Percentiles rank a stretch among this genome's conserved stretches.
These are phyloP conservation scores for Armadillidium nasatum DNA, from an alignment of 1,140 invertebrate species.

Conservation along the genomic window DNA sequence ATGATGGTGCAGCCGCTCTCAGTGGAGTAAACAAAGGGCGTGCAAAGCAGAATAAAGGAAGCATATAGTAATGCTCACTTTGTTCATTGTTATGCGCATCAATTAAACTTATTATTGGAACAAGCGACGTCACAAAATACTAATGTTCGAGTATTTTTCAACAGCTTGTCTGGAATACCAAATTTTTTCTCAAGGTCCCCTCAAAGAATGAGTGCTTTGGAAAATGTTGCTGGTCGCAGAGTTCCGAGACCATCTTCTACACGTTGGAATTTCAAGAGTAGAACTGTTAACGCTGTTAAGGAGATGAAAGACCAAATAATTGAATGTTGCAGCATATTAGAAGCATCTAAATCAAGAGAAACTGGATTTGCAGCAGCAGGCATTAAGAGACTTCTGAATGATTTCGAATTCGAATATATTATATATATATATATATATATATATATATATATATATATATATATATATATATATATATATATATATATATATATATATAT, in stretches of 20 bases:
- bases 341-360: slow-evolving; percentile 32
- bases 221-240: slow-evolving; percentile 14
- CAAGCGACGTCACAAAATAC: slow-evolving; percentile 43
- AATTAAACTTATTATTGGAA: slow-evolving; percentile 48
- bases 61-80: slow-evolving; percentile 47
- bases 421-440: too few relatives aligned
- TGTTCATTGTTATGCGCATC: slow-evolving; percentile 49
- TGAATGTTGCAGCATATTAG: slow-evolving; percentile 36
- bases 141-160: slow-evolving; percentile 33
- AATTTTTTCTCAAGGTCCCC: slow-evolving; percentile 33
- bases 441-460: too few relatives aligned
- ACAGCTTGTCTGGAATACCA: slow-evolving; percentile 37
- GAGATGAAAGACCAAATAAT: slow-evolving; percentile 36
- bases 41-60: slow-evolving; percentile 47
- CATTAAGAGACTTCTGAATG: slow-evolving; percentile 26
- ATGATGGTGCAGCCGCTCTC: slow-evolving; percentile 47
- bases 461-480: too few relatives aligned
- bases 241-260: slow-evolving; percentile 26
- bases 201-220: slow-evolving; percentile 33
- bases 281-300: slow-evolving; percentile 37
- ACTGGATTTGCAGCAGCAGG: slow-evolving; percentile 31
- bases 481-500: too few relatives aligned
- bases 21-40: slow-evolving; percentile 45
- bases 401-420: background rate
- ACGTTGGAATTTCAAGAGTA: slow-evolving; percentile 31